These are phyloP conservation scores for Isaurus tuberculatus DNA, from an alignment of 92 coral and sea anemone genomes.

Conservation along the genomic window DNA sequence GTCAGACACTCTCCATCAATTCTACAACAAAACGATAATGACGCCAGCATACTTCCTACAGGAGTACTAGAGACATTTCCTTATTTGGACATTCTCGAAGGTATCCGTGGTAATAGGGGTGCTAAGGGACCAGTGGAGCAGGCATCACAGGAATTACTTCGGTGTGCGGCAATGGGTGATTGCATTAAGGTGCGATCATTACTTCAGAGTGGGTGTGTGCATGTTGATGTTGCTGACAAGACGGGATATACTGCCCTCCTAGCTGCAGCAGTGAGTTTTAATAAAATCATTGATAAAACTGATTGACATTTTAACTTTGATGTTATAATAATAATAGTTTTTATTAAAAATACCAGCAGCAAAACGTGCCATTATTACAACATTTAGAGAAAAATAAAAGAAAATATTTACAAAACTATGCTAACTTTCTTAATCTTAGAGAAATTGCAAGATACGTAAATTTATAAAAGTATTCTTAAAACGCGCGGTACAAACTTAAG, in stretches of 20 bases:
- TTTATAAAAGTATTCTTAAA: too few relatives aligned
- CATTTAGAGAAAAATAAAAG: too few relatives aligned
- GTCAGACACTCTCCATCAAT: slow-evolving; percentile 70
- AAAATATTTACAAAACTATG: too few relatives aligned
- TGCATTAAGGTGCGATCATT: slow-evolving; percentile 71
- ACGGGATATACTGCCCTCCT: slow-evolving; percentile 96
- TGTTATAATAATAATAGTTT: too few relatives aligned
- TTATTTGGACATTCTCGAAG: slow-evolving; percentile 87
- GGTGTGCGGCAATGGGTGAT: slow-evolving; percentile 84
- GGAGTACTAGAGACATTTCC: slow-evolving; percentile 84
- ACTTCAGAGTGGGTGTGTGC: slow-evolving; percentile 80
- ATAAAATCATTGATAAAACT: not conserved
- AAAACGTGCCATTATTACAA: too few relatives aligned
- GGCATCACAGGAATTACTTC: slow-evolving; percentile 76
- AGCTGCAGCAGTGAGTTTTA: slow-evolving; percentile 92
- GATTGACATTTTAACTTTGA: too few relatives aligned
- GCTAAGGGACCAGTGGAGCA: slow-evolving; percentile 83
- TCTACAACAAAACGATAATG: slow-evolving; percentile 33
- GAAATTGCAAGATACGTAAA: too few relatives aligned
- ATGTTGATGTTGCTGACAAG: slow-evolving; percentile 99
- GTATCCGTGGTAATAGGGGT: slow-evolving; percentile 79
- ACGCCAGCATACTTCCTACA: slow-evolving; percentile 36
- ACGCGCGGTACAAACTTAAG: too few relatives aligned
- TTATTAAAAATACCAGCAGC: too few relatives aligned
- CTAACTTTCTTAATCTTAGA: too few relatives aligned